Base-by-base conservation (phyloP, 2,797 vertebrate species). In the Mallotus villosus region DNA sequence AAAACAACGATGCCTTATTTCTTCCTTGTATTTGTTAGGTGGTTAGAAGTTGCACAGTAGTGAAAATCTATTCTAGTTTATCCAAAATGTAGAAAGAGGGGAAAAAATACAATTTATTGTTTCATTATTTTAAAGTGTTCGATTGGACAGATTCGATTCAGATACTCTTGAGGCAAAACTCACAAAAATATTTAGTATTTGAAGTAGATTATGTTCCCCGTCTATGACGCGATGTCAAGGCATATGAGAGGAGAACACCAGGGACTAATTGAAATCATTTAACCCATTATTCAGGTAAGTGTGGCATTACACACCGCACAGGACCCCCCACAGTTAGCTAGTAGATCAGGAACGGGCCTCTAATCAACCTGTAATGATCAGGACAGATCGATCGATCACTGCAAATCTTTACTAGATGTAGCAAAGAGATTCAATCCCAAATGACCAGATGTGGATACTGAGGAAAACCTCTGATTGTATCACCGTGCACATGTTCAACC, bases 21-120 rank as follows among this genome's bases (percentile, higher is more conserved):
- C 11, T 6, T 55, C 25, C n/a, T 67, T 67, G 7, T 53, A 19
- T 67, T 19, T 53, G 19, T 27, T 19, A 29, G 9, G 14, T 49
- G 65, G 53, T 27, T n/a, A 11, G 49, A 19, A n/a, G 65, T 58
- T 65, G 34, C 16, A 55, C 27, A 22, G 25, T 67, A 67, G 81
- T 76, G 78, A 25, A 25, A 25, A 85, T 78, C 82, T 88, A 84
- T 82, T 83, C 88, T 86, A 81, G 76, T 81, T 78, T 78, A 83
- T 84, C 77, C 24, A 14, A 61, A 11, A 63, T 64, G 75, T 80
- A 88, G 89, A 83, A 82, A 86, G 72, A 78, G 77, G 74, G 67
- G 19, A 51, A 82, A 70, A 72, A 74, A 84, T 58, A 58, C 21
- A 19, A 3, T n/a, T 57, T 55, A 16, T 55, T 12, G 51, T 16